Evolutionary conservation across 2,113 vertebrate genomes (phyloP).

Genomic region (Chaetodon auriga): DNA sequence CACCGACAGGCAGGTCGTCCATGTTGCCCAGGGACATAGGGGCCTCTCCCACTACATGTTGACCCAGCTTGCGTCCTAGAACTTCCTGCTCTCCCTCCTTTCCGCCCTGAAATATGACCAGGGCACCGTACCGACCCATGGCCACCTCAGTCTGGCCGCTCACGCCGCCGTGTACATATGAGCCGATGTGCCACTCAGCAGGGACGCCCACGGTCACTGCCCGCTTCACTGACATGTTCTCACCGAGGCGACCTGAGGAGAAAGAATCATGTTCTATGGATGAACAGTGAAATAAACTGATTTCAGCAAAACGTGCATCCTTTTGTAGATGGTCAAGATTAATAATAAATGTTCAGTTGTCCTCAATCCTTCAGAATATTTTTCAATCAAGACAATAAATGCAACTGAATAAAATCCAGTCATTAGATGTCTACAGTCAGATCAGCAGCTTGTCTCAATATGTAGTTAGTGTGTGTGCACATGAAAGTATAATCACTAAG

Average conservation of each 20-base stretch:
- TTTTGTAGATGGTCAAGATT: neutral
- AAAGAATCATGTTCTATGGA: neutral
- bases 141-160: conserved; percentile 73
- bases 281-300: neutral
- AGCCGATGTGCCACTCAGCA: conserved; percentile 87
- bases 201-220: conserved; percentile 87
- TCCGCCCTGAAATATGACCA: conserved; percentile 87
- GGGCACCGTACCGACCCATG: conserved; percentile 89
- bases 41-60: conserved; percentile 92
- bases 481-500: neutral
- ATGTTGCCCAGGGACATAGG: conserved; percentile 87
- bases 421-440: neutral
- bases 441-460: neutral
- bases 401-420: neutral
- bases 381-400: neutral
- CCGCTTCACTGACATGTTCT: conserved; percentile 89
- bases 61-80: conserved; percentile 88
- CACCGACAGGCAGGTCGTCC: conserved; percentile 89
- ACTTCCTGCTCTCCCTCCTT: conserved; percentile 67
- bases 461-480: neutral
- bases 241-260: conserved; percentile 88
- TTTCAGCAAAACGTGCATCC: neutral
- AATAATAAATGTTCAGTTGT: no score
- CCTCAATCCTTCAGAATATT: no score
- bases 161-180: conserved; percentile 86